Percentiles rank a stretch among this genome's conserved stretches.
Conservation (phyloP, 2,797 vertebrate species). For the Pangasius mekongensis region DNA sequence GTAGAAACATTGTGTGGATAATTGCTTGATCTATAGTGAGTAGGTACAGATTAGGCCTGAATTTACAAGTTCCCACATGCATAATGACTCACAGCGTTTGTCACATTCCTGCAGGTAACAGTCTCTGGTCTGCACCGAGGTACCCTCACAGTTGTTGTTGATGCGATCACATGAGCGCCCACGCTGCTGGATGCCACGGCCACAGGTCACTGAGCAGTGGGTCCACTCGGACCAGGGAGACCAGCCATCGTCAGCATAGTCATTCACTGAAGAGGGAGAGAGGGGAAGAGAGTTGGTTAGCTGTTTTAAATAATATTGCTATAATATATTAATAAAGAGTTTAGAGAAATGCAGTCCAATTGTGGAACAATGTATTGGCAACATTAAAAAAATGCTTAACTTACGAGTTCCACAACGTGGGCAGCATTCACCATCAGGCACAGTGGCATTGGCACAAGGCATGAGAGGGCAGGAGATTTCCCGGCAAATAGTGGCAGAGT, state of each 20-base stretch:
- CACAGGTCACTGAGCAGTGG: conserved; percentile 92
- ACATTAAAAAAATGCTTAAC: conserved; percentile 59
- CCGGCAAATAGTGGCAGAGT: conserved; percentile 92
- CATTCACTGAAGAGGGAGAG: conserved; percentile 73
- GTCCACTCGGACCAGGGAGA: conserved; percentile 99
- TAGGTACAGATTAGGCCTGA: neutral
- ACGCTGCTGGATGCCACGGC: conserved; percentile 94
- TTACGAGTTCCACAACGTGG: conserved; percentile 89
- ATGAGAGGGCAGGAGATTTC: conserved; percentile 96
- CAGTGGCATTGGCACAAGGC: conserved; percentile 92
- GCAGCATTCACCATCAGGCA: conserved; percentile 97
- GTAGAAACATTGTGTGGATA: neutral
- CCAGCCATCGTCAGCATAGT: conserved; percentile 89
- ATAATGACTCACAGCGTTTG: conserved; percentile 91
- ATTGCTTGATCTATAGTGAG: conserved; percentile 31
- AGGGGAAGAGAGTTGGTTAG: conserved; percentile 26
- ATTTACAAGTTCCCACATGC: neutral
- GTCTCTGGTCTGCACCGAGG: conserved; percentile 96
- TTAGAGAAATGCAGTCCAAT: neutral
- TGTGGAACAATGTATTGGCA: neutral
- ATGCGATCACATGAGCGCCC: conserved; percentile 98
- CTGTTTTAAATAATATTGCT: neutral
- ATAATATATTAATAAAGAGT: neutral
- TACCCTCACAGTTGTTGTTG: conserved; percentile 95
- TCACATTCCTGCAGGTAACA: conserved; percentile 96